These are phyloP conservation scores for Timema podura DNA, from an alignment of 2,888 invertebrate genomes.

Conservation along the genomic window DNA sequence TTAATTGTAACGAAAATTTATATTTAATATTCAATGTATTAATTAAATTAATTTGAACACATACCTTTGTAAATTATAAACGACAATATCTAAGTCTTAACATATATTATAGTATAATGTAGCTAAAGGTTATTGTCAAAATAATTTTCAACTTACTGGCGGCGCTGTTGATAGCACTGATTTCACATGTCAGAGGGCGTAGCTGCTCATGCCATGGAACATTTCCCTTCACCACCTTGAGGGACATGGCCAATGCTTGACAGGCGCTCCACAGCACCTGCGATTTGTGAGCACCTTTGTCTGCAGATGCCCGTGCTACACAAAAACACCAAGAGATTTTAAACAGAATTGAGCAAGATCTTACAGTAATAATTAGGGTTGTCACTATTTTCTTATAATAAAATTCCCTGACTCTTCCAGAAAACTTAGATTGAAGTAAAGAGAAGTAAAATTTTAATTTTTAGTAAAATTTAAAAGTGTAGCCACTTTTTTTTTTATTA, in stretches of 20 bases:
- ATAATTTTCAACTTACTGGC: constrained; percentile 54
- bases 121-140: too few relatives aligned
- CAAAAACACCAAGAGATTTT: background rate
- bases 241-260: constrained; percentile 75
- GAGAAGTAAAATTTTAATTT: too few relatives aligned
- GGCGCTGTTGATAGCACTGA: constrained; percentile 68
- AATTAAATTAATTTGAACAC: too few relatives aligned
- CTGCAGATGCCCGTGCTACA: constrained; percentile 64
- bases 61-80: too few relatives aligned
- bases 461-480: too few relatives aligned
- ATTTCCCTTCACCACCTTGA: constrained; percentile 60
- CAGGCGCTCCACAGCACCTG: constrained; percentile 94
- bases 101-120: too few relatives aligned
- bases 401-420: too few relatives aligned
- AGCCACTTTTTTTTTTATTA: too few relatives aligned
- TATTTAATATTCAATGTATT: too few relatives aligned
- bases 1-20: too few relatives aligned
- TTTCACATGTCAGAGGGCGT: constrained; percentile 62
- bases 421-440: too few relatives aligned
- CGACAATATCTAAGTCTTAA: too few relatives aligned
- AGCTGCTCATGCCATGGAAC: constrained; percentile 51
- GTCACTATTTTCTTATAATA: background rate
- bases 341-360: background rate
- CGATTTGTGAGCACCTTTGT: constrained; percentile 70
- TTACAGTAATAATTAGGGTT: background rate